Percentiles rank a stretch among this genome's conserved stretches.
phyloP scores from a whole-genome alignment of 2,797 vertebrate genomes.

The Semaprochilodus insignis region DNA sequence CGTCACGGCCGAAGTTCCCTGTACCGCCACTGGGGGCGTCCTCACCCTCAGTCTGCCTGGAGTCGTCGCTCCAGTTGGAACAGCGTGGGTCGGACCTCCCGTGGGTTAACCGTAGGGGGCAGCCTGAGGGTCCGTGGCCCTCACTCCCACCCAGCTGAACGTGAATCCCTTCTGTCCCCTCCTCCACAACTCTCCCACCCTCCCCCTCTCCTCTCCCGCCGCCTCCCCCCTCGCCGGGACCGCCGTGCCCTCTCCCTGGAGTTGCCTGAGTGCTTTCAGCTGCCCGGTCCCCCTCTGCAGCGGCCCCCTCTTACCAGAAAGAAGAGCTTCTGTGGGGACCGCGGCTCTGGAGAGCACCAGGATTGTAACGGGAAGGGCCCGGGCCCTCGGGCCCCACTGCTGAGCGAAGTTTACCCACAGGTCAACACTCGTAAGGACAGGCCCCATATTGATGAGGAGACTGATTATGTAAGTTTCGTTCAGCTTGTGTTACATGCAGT shows the following conservation, averaged over 20 bases:
- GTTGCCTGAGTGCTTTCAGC: conserved; percentile 80
- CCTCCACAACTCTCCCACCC: conserved; percentile 67
- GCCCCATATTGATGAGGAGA: conserved; percentile 90
- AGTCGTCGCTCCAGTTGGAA: conserved; percentile 95
- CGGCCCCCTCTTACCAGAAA: conserved; percentile 68
- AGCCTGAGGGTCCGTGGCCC: conserved; percentile 75
- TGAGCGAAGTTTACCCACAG: conserved; percentile 90
- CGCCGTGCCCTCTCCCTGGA: conserved; percentile 91
- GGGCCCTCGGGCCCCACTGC: conserved; percentile 67
- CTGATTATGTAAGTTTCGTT: conserved; percentile 87
- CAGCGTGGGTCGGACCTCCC: conserved; percentile 85
- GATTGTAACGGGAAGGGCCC: conserved; percentile 92
- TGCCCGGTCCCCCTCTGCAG: conserved; percentile 60
- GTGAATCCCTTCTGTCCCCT: conserved; percentile 86
- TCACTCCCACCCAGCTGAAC: conserved; percentile 83
- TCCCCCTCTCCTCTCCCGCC: conserved; percentile 65
- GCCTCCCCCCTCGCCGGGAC: conserved; percentile 71
- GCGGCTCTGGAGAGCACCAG: conserved; percentile 75
- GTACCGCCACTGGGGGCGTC: conserved; percentile 88
- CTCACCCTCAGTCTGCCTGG: conserved; percentile 79
- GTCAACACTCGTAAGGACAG: conserved; percentile 86
- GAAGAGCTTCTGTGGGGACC: conserved; percentile 63
- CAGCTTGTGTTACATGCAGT: not conserved
- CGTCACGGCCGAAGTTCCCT: conserved; percentile 82
- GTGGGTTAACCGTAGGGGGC: conserved; percentile 71